Evolutionary conservation across 2,888 invertebrate genomes (phyloP), one percentile per base, ranked within the genome.

Genomic region (Dioctria linearis): DNA sequence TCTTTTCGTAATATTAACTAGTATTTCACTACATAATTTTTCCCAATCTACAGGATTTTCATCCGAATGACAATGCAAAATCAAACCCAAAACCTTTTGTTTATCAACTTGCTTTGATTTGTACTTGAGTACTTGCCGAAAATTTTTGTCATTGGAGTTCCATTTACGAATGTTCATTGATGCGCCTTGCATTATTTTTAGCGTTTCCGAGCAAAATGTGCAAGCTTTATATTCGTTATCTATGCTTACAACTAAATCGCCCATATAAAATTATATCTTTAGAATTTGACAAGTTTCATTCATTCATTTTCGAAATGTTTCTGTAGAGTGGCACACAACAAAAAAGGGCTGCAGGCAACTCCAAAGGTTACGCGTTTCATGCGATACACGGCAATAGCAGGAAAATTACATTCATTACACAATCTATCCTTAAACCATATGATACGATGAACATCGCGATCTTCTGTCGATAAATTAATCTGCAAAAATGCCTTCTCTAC

Each of bases 401-500:
- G 54, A 8, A 54, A 54, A n/a, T 54, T 8, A 11, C 0, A 11
- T 54, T 54, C 63, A 59, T 11, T 46, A 11, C 78, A 46, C 8
- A 82, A 81, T 9, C 11, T 67, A 54, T 46, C 9, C 51, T 79
- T 71, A 46, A 79, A 83, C 83, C 83, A 83, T 4, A 83, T 65
- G 57, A 83, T 83, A 43, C 83, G 11, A 63, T 83, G 83, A 3
- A 79, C 42, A 42, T 83, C 80, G 1, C 82, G 82, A 71, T 83
- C 83, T 5, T 43, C 63, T 3, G 82, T 73, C 3, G 81, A 49
- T 42, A 83, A 37, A 3, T 59, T 25, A 73, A 83, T 83, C 51
- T 84, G 82, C 25, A 83, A 65, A 59, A 84, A 84, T 8, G 81
- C 83, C 43, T 82, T 84, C 82, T 84, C 82, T 8, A 83, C 82